Base-by-base conservation (phyloP, 2,888 invertebrate genomes). In the Autographa gamma region DNA sequence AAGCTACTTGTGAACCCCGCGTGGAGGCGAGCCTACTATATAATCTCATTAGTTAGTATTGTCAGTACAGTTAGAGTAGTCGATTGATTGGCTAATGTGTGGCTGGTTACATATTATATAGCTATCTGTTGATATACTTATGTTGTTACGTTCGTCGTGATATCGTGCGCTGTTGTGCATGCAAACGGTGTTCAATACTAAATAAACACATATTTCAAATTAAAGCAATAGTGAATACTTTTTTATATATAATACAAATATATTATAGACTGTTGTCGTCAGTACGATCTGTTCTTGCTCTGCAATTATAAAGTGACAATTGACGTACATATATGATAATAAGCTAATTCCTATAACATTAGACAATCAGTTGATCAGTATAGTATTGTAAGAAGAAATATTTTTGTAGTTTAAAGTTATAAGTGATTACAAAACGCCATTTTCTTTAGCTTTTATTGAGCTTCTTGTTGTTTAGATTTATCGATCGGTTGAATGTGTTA, bases 381-480 rank as follows among this genome's bases (percentile, higher is more conserved):
- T 75, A 81, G 74, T 52, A 18, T 54, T 16, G 38, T 81, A 79
- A 77, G 82, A 82, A 88, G 76, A 90, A 89, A 88, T 92, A 92
- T 92, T 92, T 92, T 92, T 92, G 86, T 92, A 92, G 90, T 83
- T 82, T 88, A 85, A 90, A 90, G 80, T 85, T 84, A 78, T 87
- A 90, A 88, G 91, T 92, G 90, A 93, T 92, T 87, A 86, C 71
- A 78, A 85, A 89, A 91, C 90, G 93, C 93, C 93, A 94, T 94
- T 86, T 83, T 79, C 79, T 81, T 87, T 88, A 91, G 93, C 92
- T 91, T 93, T 87, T 93, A 91, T 91, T 92, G 91, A 93, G 92
- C 92, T 85, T 86, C 83, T 84, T 84, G 88, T 91, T 91, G 83
- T 84, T 87, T 83, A 84, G 74, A 80, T 77, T 79, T 84, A 82